Conservation (phyloP, 2,888 invertebrate genomes). For the Hyposoter dolosus region DNA sequence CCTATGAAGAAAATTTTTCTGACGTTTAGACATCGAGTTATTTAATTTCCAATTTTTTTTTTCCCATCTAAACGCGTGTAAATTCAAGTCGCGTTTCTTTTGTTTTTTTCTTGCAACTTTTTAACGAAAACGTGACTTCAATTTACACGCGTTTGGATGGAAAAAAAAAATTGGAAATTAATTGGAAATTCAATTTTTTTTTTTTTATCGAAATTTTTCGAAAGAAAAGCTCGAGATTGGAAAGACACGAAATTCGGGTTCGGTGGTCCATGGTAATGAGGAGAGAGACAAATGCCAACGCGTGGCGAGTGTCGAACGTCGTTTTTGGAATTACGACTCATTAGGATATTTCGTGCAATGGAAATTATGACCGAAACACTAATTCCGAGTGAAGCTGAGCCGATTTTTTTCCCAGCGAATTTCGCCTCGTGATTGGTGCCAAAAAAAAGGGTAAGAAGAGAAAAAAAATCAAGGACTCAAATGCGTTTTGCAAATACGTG, state of each 20-base stretch:
- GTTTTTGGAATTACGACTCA: conserved; percentile 11
- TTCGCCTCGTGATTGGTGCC: too few relatives aligned
- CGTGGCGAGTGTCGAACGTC: not conserved
- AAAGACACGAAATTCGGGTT: not conserved
- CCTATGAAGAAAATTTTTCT: too few relatives aligned
- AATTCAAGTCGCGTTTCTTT: too few relatives aligned
- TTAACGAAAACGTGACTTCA: too few relatives aligned
- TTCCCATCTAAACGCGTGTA: too few relatives aligned
- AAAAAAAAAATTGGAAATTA: too few relatives aligned
- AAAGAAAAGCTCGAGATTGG: not conserved
- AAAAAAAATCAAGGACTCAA: not conserved
- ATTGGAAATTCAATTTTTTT: not conserved
- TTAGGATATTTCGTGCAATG: not conserved
- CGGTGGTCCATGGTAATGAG: not conserved
- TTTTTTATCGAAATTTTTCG: not conserved
- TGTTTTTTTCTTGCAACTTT: too few relatives aligned
- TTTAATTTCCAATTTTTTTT: too few relatives aligned
- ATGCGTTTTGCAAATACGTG: not conserved
- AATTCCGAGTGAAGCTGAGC: not conserved
- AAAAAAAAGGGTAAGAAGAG: not conserved
- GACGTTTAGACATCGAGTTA: too few relatives aligned
- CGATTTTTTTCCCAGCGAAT: not conserved
- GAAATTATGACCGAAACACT: not conserved
- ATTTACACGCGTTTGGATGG: too few relatives aligned
- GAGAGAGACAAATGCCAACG: conserved; percentile 23